Conservation (phyloP, 2,888 invertebrate genomes). For the Tipula lateralis region DNA sequence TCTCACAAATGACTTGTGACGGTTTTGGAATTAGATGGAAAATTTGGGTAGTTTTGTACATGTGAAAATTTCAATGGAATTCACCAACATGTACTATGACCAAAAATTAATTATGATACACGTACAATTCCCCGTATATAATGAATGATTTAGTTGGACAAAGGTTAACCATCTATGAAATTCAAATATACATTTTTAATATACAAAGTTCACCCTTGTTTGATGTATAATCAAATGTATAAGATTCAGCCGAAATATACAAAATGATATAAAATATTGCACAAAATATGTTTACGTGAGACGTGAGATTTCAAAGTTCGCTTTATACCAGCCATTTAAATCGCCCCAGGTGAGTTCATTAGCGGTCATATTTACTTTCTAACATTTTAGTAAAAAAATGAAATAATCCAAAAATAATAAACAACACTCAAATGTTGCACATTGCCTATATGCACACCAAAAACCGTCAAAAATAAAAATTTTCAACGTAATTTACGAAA, state of each 20-base stretch:
- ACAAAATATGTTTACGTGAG: not conserved
- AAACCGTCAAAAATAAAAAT: not conserved
- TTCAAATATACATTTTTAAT: not conserved
- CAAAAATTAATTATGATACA: too few species aligned
- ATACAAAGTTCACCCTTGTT: not conserved
- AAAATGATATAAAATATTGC: not conserved
- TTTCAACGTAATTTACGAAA: not conserved
- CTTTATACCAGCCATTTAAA: not conserved
- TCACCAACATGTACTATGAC: too few species aligned
- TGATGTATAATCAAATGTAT: not conserved
- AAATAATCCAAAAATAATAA: not conserved
- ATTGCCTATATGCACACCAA: not conserved
- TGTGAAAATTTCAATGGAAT: too few species aligned
- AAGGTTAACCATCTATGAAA: not conserved
- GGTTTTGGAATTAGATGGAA: too few species aligned
- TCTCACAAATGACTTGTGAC: too few species aligned
- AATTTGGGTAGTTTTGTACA: too few species aligned
- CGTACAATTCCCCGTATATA: not conserved
- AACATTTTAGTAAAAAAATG: not conserved
- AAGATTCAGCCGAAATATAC: not conserved
- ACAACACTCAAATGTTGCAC: not conserved
- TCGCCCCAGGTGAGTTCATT: not conserved
- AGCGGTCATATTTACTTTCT: conserved; percentile 5
- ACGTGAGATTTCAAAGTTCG: not conserved
- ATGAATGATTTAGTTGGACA: not conserved